Conservation (phyloP, 37 sponge, comb jelly and placozoan species). For the Spongilla lacustris region DNA sequence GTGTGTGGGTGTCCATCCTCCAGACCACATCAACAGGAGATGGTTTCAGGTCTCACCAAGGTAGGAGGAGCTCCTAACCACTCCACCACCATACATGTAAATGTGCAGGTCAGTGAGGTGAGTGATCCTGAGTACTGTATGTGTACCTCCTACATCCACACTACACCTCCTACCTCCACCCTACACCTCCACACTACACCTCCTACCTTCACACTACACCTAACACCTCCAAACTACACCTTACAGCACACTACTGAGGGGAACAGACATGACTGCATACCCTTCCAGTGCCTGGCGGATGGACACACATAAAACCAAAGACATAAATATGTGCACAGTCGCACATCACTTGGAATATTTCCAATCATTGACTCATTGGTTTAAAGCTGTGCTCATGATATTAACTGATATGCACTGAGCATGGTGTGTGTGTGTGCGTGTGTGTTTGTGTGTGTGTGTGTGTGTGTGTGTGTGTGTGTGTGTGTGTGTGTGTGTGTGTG, state of each 20-base stretch:
- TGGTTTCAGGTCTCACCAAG: neutral
- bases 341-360: too few relatives aligned
- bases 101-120: neutral
- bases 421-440: neutral
- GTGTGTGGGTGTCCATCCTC: neutral
- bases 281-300: neutral
- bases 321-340: neutral
- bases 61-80: neutral
- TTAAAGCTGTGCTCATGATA: too few relatives aligned
- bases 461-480: slow-evolving; percentile 5
- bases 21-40: neutral
- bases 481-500: neutral
- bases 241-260: neutral
- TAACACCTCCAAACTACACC: neutral
- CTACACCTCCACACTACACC: neutral
- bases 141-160: too few relatives aligned
- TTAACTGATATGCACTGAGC: too few relatives aligned
- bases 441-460: slow-evolving; percentile 6
- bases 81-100: neutral
- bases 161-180: neutral
- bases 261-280: neutral
- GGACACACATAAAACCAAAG: neutral
- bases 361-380: too few relatives aligned
- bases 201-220: too few relatives aligned
- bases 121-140: too few relatives aligned